Percentiles rank a stretch among this genome's conserved stretches.
phyloP scores from a whole-genome alignment of 2,888 invertebrate genomes.

The Dromius quadrimaculatus region DNA sequence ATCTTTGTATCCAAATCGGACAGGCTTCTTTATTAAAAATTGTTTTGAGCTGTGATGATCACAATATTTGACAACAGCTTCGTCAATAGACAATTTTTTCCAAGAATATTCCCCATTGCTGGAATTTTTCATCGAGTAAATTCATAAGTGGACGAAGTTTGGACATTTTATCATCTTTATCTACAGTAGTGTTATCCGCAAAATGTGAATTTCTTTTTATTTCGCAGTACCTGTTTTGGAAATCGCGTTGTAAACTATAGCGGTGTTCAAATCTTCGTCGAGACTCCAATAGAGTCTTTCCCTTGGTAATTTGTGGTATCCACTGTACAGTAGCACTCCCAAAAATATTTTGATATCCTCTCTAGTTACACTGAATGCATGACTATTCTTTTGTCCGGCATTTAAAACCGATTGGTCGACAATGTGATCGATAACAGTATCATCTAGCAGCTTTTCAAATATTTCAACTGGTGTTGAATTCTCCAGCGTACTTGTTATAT shows the following conservation, averaged over 20 bases:
- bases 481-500: neutral
- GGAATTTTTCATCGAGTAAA: constrained; percentile 55
- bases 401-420: constrained; percentile 4
- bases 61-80: constrained; percentile 58
- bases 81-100: constrained; percentile 56
- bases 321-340: constrained; percentile 52
- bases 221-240: constrained; percentile 54
- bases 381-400: constrained; percentile 23
- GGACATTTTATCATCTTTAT: constrained; percentile 53
- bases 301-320: constrained; percentile 57
- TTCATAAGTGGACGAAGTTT: constrained; percentile 53
- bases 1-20: constrained; percentile 8
- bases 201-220: constrained; percentile 54
- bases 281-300: constrained; percentile 57
- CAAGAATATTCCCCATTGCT: constrained; percentile 56
- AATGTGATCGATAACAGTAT: constrained; percentile 6
- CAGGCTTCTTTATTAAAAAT: constrained; percentile 50
- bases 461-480: constrained; percentile 15
- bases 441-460: constrained; percentile 25
- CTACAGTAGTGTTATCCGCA: constrained; percentile 54
- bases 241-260: constrained; percentile 55
- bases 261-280: constrained; percentile 57
- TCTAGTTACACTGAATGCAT: constrained; percentile 12
- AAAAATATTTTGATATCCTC: constrained; percentile 28
- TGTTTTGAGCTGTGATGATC: constrained; percentile 57